phyloP scores from a whole-genome alignment of 2,797 vertebrate genomes.

The Microctenopoma steveboyesi region DNA sequence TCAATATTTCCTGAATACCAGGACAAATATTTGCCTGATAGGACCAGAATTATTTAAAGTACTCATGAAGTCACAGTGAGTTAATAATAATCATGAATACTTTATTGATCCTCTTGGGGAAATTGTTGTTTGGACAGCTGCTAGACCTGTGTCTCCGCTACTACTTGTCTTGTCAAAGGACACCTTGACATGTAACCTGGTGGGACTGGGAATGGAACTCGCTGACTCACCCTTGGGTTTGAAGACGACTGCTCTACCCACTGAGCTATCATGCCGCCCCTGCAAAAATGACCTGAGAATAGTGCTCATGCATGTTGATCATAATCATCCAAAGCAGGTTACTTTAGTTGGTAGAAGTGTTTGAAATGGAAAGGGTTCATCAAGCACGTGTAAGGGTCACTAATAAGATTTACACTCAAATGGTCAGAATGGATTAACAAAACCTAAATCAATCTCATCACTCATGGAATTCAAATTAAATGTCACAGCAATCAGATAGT shows the following conservation, averaged over 20 bases:
- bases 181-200: no score
- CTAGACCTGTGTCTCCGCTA: no score
- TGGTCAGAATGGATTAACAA: background rate
- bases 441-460: background rate
- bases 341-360: background rate
- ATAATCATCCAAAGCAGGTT: background rate
- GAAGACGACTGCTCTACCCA: no score
- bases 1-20: background rate
- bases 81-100: no score
- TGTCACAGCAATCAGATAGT: background rate
- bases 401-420: background rate
- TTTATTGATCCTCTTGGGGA: no score
- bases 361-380: background rate
- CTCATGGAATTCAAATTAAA: background rate
- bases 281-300: conserved; percentile 1
- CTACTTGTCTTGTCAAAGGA: no score
- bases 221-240: no score
- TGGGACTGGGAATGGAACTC: no score
- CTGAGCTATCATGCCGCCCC: no score
- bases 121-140: no score
- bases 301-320: background rate
- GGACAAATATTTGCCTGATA: background rate
- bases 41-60: background rate
- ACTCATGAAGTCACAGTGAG: conserved; percentile 10
- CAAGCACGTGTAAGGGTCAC: background rate